These are phyloP conservation scores for Chunga burmeisteri DNA, from an alignment of 2,113 vertebrate genomes.

Conservation along the genomic window DNA sequence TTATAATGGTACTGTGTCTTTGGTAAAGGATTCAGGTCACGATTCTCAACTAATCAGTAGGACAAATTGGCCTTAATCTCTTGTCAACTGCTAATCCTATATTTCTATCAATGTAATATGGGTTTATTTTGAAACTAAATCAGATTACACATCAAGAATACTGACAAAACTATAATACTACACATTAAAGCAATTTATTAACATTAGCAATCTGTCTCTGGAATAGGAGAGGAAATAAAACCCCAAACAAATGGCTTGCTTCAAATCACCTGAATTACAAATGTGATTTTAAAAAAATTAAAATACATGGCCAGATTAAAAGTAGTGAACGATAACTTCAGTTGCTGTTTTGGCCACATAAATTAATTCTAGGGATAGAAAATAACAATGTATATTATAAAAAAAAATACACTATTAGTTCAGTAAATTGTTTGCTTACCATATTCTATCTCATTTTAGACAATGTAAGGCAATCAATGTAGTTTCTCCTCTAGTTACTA, in stretches of 20 bases:
- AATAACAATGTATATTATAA: not conserved
- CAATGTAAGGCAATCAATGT: not conserved
- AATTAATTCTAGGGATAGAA: not conserved
- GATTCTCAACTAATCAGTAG: not conserved
- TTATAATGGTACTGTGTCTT: not conserved
- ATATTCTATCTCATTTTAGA: not conserved
- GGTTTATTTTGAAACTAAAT: conserved; percentile 8
- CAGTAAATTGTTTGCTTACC: not conserved
- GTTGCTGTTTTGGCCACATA: not conserved
- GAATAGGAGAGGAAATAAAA: not conserved
- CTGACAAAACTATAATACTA: not conserved
- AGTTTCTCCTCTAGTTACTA: not conserved
- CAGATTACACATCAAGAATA: not conserved
- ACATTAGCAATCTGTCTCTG: not conserved
- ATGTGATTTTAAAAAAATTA: not conserved
- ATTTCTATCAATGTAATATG: not conserved
- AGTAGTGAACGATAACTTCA: not conserved
- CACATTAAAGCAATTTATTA: not conserved
- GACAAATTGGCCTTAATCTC: conserved; percentile 12
- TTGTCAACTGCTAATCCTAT: conserved; percentile 4
- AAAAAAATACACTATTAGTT: not conserved
- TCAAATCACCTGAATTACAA: not conserved
- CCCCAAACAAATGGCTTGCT: not conserved
- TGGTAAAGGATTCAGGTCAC: conserved; percentile 1
- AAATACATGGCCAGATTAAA: not conserved